Evolutionary conservation across 2,113 vertebrate genomes (phyloP).

Genomic region (Salvator merianae): DNA sequence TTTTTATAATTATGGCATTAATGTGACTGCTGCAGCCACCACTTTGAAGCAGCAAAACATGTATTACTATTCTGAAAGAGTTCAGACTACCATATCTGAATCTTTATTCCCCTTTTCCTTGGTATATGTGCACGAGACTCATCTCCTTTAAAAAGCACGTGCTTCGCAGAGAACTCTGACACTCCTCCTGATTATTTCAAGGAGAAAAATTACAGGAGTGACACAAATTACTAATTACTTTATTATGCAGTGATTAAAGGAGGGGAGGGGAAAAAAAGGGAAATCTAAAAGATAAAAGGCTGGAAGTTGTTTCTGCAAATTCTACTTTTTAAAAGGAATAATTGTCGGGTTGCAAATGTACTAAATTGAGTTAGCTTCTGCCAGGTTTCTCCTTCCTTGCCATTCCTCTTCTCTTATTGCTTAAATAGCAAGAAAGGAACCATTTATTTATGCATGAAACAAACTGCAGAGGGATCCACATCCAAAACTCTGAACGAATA

Average conservation of each 20-base stretch:
- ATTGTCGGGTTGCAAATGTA: slow-evolving; percentile 71
- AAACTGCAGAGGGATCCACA: neutral
- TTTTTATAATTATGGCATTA: slow-evolving; percentile 41
- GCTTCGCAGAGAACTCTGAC: slow-evolving; percentile 49
- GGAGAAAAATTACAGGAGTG: slow-evolving; percentile 66
- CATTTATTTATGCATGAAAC: neutral
- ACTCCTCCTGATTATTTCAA: slow-evolving; percentile 63
- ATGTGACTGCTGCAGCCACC: neutral
- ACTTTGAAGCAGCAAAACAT: neutral
- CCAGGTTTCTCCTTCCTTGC: slow-evolving; percentile 44
- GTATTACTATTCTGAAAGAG: slow-evolving; percentile 28
- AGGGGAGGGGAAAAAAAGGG: neutral
- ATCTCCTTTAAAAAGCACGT: neutral
- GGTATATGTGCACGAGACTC: neutral
- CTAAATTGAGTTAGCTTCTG: slow-evolving; percentile 74
- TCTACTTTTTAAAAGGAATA: slow-evolving; percentile 79
- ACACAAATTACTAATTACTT: slow-evolving; percentile 81
- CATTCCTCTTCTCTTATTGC: slow-evolving; percentile 61
- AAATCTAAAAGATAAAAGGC: slow-evolving; percentile 66
- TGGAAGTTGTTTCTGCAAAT: slow-evolving; percentile 77
- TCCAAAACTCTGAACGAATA: neutral
- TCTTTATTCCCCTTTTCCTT: slow-evolving; percentile 16
- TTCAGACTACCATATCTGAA: slow-evolving; percentile 40
- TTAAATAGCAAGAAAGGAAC: slow-evolving; percentile 41
- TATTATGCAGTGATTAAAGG: slow-evolving; percentile 71